A percentile compares a stretch with the other conserved stretches of the same genome.
These are phyloP conservation scores for Mactromeris polynyma DNA, from an alignment of 2,888 invertebrate genomes.

Conservation along the genomic window DNA sequence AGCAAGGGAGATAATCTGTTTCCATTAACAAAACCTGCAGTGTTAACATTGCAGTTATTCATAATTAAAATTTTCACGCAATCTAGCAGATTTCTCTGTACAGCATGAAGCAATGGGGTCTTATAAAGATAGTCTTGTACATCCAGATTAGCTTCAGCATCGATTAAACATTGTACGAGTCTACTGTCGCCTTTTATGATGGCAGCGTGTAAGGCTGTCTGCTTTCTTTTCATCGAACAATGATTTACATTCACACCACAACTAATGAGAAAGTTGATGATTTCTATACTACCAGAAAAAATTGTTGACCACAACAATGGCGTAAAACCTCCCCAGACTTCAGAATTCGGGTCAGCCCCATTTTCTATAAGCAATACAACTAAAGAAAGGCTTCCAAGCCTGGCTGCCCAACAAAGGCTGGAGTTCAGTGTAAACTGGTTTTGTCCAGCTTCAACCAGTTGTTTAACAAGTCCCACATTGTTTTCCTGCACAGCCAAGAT, in stretches of 20 bases:
- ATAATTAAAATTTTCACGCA: conserved; percentile 70
- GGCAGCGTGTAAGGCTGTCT: conserved; percentile 76
- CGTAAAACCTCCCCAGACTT: conserved; percentile 75
- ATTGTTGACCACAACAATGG: conserved; percentile 76
- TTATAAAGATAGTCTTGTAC: conserved; percentile 72
- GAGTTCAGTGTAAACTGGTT: conserved; percentile 69
- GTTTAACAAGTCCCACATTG: conserved; percentile 47
- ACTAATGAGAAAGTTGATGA: conserved; percentile 63
- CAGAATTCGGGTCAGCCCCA: conserved; percentile 71
- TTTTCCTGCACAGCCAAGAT: conserved; percentile 66
- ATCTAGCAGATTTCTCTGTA: conserved; percentile 59
- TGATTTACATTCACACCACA: conserved; percentile 70
- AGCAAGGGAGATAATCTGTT: conserved; percentile 73
- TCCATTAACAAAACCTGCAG: conserved; percentile 73
- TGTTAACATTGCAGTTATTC: conserved; percentile 74
- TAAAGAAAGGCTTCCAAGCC: conserved; percentile 71
- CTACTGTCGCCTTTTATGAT: conserved; percentile 68
- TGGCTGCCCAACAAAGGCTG: conserved; percentile 75
- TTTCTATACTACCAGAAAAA: conserved; percentile 66
- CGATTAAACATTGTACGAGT: conserved; percentile 60
- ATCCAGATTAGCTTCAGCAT: conserved; percentile 71
- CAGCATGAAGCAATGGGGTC: conserved; percentile 75
- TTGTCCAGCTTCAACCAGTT: conserved; percentile 54
- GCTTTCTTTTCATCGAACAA: conserved; percentile 68
- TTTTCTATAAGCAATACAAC: conserved; percentile 59